Conservation (phyloP, 2,113 vertebrate species). For the Gracilinanus agilis region DNA sequence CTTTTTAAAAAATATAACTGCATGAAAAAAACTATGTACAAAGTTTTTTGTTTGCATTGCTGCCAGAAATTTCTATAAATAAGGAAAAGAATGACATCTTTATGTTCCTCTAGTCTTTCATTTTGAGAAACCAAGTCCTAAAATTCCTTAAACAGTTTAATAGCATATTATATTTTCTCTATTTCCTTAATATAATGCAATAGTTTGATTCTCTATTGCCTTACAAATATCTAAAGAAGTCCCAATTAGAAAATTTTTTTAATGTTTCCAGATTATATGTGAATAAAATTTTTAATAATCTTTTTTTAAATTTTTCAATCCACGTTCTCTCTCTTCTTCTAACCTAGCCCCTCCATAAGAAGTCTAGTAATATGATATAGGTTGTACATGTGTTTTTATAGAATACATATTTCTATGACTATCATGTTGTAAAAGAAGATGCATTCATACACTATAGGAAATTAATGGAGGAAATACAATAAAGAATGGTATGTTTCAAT, state of each 20-base stretch:
- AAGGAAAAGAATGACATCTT: neutral
- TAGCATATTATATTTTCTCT: neutral
- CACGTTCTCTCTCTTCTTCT: no score
- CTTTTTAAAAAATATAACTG: neutral
- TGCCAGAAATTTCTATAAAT: neutral
- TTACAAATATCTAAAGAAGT: neutral
- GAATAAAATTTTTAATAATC: no score
- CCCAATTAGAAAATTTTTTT: neutral
- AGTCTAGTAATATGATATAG: no score
- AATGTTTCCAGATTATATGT: no score
- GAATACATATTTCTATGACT: no score
- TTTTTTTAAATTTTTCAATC: no score
- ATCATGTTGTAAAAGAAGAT: no score
- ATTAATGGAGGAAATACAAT: no score
- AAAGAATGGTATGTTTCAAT: no score
- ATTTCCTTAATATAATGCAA: neutral
- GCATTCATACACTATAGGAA: no score
- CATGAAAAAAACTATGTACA: neutral
- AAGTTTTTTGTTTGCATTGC: neutral
- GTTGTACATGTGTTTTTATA: no score
- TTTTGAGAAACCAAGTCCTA: neutral
- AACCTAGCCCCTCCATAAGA: no score
- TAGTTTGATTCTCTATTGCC: neutral
- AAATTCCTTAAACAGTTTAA: neutral
- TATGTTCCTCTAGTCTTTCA: neutral